phyloP scores from a whole-genome alignment of 2,113 vertebrate species.

The Eclectus roratus region DNA sequence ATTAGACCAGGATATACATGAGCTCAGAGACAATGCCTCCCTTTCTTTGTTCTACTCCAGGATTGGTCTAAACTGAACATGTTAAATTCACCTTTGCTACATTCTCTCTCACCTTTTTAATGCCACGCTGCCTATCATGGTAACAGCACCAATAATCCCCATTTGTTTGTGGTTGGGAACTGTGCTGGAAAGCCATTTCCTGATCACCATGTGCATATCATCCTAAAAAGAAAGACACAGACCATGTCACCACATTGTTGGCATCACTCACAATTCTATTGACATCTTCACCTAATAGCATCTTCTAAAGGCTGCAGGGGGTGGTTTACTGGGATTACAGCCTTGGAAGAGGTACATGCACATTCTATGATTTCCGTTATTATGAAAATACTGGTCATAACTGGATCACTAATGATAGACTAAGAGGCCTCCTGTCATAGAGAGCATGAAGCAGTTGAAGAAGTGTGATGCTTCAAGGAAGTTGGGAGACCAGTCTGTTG shows the following conservation, averaged over 20 bases:
- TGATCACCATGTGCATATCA: conserved; percentile 94
- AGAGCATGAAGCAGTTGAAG: background rate
- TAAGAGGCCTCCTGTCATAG: background rate
- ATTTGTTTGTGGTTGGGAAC: conserved; percentile 91
- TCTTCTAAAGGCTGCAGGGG: background rate
- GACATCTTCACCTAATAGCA: background rate
- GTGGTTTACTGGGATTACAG: background rate
- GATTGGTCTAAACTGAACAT: background rate
- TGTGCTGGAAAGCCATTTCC: conserved; percentile 95
- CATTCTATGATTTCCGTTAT: background rate
- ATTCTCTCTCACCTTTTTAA: conserved; percentile 74
- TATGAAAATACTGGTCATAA: background rate
- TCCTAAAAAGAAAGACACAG: conserved; percentile 75
- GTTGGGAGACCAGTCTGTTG: background rate
- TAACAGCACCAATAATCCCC: conserved; percentile 92
- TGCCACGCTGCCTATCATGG: conserved; percentile 88
- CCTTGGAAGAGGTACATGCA: background rate
- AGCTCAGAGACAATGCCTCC: background rate
- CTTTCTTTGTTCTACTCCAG: background rate
- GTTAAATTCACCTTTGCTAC: background rate
- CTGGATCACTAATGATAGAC: background rate
- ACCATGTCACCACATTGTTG: background rate
- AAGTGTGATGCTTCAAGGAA: background rate
- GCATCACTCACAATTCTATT: background rate
- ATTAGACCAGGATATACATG: background rate